phyloP scores from a whole-genome alignment of 2,888 invertebrate species.

The Polyommatus icarus region DNA sequence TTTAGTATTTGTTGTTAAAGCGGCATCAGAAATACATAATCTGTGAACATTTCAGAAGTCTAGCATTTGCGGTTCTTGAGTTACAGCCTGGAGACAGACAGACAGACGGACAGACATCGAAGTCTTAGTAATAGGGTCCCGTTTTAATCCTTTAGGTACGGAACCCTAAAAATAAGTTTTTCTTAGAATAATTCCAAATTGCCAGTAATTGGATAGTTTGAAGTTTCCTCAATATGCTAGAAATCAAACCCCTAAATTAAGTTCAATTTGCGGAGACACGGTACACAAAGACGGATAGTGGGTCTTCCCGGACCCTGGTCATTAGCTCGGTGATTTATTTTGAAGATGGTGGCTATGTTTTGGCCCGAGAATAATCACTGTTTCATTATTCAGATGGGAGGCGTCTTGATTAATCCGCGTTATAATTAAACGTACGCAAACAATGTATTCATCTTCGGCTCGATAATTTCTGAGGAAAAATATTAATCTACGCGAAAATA shows the following conservation, averaged over 20 bases:
- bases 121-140: no score
- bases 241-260: slow-evolving; percentile 4
- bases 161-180: background rate
- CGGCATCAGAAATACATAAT: no score
- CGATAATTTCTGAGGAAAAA: background rate
- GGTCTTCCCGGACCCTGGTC: slow-evolving; percentile 7
- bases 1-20: no score
- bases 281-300: slow-evolving; percentile 1
- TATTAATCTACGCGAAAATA: background rate
- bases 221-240: background rate
- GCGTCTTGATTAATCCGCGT: background rate
- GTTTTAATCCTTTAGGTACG: no score
- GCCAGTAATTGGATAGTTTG: background rate
- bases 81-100: no score
- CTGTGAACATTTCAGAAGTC: no score
- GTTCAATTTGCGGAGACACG: background rate
- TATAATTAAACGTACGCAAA: background rate
- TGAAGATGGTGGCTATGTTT: slow-evolving; percentile 15
- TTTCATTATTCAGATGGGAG: background rate
- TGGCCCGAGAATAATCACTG: background rate
- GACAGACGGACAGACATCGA: no score
- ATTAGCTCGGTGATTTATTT: slow-evolving; percentile 27
- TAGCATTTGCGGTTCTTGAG: no score
- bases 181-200: background rate
- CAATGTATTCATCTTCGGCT: background rate